These are phyloP conservation scores for Macquaria ambigua DNA, from an alignment of 2,113 vertebrate genomes.

Conservation along the genomic window DNA sequence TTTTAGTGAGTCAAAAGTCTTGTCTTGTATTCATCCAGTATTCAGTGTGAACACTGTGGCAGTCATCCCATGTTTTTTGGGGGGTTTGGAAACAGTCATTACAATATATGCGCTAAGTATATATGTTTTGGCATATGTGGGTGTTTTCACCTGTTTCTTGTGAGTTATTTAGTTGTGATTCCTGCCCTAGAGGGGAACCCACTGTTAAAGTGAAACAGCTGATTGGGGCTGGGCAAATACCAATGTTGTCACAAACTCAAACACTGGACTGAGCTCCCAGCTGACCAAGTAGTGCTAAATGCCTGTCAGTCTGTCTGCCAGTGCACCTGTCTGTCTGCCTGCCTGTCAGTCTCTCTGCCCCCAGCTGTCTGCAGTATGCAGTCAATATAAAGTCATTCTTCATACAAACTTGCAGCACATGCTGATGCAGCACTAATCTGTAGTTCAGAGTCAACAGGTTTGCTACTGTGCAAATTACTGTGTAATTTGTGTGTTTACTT, in stretches of 20 bases:
- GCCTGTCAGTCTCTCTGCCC: conserved; percentile 40
- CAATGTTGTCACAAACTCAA: conserved; percentile 11
- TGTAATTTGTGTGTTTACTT: background rate
- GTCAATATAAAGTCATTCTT: background rate
- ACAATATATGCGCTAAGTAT: background rate
- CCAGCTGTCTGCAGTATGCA: conserved; percentile 40
- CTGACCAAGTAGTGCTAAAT: conserved; percentile 57
- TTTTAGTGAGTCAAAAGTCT: background rate
- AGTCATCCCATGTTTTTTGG: background rate
- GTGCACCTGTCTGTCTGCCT: conserved; percentile 49
- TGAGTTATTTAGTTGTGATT: conserved; percentile 19
- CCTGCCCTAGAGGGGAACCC: background rate
- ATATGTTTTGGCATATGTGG: background rate
- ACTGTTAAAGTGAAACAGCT: conserved; percentile 16
- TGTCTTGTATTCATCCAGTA: background rate
- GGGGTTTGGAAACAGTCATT: background rate
- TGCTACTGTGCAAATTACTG: conserved; percentile 4
- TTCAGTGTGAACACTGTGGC: background rate
- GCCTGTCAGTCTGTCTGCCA: conserved; percentile 48
- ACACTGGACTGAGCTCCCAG: conserved; percentile 54
- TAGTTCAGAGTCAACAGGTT: conserved; percentile 8
- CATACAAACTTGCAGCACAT: background rate
- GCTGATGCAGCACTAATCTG: conserved; percentile 6
- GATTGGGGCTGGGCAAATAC: conserved; percentile 34
- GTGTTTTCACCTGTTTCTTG: conserved; percentile 1